Conservation (phyloP, 2,888 invertebrate species). For the Enoplolaimus lenunculus region DNA sequence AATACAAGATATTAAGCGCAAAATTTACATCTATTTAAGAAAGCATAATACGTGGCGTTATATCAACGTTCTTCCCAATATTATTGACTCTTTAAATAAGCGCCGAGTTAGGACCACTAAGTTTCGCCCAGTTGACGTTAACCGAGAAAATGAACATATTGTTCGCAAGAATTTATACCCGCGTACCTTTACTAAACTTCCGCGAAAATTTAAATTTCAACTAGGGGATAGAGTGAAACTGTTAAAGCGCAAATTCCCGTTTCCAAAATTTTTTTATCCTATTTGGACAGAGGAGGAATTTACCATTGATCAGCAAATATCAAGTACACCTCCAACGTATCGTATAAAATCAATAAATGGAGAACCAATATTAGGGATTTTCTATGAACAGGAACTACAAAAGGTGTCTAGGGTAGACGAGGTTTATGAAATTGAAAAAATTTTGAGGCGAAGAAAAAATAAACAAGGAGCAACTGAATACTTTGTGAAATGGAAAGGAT, state of each 20-base stretch:
- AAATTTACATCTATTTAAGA: too few species aligned
- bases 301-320: neutral
- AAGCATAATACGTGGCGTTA: too few species aligned
- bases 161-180: neutral
- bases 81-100: too few species aligned
- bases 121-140: slow-evolving; percentile 7
- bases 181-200: neutral
- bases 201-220: neutral
- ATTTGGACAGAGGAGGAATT: slow-evolving; percentile 1
- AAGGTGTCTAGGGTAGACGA: neutral
- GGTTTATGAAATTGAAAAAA: slow-evolving; percentile 5
- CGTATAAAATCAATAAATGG: neutral
- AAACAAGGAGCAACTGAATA: neutral
- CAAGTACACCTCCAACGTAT: neutral
- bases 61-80: too few species aligned
- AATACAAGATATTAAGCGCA: too few species aligned
- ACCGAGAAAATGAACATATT: neutral
- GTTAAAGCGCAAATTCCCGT: neutral
- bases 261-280: neutral
- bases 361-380: neutral
- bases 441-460: slow-evolving; percentile 2
- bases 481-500: slow-evolving; percentile 9
- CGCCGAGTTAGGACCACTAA: too few species aligned
- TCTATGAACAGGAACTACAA: slow-evolving; percentile 4
- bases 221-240: neutral